A percentile compares a stretch with the other conserved stretches of the same genome.
Evolutionary conservation across 1,140 invertebrate species (phyloP).

Genomic region (Apis mellifera): DNA sequence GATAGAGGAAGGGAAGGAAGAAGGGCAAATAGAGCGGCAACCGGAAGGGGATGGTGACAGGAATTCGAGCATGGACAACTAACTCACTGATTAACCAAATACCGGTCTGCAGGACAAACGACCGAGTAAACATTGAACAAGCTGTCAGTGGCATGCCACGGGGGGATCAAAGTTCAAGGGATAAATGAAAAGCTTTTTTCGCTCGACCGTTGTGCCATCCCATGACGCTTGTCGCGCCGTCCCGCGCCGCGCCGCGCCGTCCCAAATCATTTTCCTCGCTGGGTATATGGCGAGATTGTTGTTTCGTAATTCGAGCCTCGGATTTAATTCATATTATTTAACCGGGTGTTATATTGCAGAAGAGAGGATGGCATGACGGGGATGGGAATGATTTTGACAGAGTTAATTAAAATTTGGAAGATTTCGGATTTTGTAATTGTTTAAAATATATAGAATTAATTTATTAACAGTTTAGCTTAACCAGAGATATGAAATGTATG

Average conservation of each 20-base stretch:
- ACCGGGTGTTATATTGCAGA: not conserved
- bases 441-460: too few species aligned
- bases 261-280: slow-evolving; percentile 54
- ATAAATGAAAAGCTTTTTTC: slow-evolving; percentile 63
- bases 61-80: slow-evolving; percentile 68
- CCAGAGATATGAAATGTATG: not conserved
- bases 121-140: slow-evolving; percentile 68
- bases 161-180: slow-evolving; percentile 68
- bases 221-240: slow-evolving; percentile 5
- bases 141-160: slow-evolving; percentile 65
- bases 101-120: slow-evolving; percentile 69
- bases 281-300: not conserved
- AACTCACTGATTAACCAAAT: slow-evolving; percentile 73
- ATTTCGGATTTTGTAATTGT: too few species aligned
- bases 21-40: slow-evolving; percentile 34
- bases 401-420: not conserved
- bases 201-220: slow-evolving; percentile 7
- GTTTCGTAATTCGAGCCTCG: slow-evolving; percentile 12
- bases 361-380: not conserved
- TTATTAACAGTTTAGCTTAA: not conserved
- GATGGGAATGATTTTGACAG: too few species aligned
- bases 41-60: slow-evolving; percentile 51
- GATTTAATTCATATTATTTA: slow-evolving; percentile 22
- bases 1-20: not conserved
- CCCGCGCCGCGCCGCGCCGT: slow-evolving; percentile 11